Evolutionary conservation across 1,140 invertebrate genomes (phyloP).

Genomic region (Stenopsyche tienmushanensis): DNA sequence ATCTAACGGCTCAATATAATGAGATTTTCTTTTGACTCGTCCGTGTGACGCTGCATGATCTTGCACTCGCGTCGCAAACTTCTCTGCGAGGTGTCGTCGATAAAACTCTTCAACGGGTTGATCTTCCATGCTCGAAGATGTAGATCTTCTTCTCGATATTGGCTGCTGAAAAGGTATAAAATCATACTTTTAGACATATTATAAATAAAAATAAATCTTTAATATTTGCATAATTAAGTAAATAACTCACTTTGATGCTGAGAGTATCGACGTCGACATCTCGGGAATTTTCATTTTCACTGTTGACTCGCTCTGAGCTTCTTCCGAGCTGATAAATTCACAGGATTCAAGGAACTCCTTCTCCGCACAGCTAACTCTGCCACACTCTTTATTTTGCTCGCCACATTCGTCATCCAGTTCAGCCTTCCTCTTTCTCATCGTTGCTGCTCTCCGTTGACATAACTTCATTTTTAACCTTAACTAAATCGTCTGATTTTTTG

Average conservation of each 20-base stretch:
- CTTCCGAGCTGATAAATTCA: slow-evolving; percentile 70
- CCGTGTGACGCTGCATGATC: slow-evolving; percentile 47
- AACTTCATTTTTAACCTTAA: slow-evolving; percentile 55
- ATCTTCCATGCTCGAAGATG: slow-evolving; percentile 55
- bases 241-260: neutral
- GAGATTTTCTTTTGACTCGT: slow-evolving; percentile 64
- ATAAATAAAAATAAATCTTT: neutral
- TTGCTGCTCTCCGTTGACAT: slow-evolving; percentile 58
- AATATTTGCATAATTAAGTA: slow-evolving; percentile 20
- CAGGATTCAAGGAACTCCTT: slow-evolving; percentile 64
- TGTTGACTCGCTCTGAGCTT: slow-evolving; percentile 43
- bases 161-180: slow-evolving; percentile 45
- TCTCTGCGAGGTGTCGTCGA: slow-evolving; percentile 53
- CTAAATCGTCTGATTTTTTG: slow-evolving; percentile 44
- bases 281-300: slow-evolving; percentile 45
- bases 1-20: slow-evolving; percentile 63
- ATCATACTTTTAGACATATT: neutral
- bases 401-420: slow-evolving; percentile 54
- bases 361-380: slow-evolving; percentile 57
- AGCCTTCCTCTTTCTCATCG: slow-evolving; percentile 51
- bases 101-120: slow-evolving; percentile 52
- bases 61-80: slow-evolving; percentile 58
- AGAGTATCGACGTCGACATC: slow-evolving; percentile 41
- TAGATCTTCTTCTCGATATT: slow-evolving; percentile 52
- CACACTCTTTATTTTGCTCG: slow-evolving; percentile 59